phyloP scores from a whole-genome alignment of 37 sponge, comb jelly and placozoan genomes.

The Cliona cf. orientalis region DNA sequence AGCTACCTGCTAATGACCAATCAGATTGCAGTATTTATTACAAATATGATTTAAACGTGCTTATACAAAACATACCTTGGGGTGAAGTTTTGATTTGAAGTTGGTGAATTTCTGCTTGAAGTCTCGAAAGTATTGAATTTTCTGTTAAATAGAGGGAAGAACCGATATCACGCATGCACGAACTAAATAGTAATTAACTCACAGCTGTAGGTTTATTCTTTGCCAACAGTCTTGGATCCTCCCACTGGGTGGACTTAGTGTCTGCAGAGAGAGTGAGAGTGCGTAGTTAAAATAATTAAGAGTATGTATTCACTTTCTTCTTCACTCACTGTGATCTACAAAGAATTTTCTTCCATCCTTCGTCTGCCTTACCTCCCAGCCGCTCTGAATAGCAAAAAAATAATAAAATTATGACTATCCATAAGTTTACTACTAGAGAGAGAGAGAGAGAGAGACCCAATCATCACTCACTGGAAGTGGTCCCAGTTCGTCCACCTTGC shows the following conservation, averaged over 20 bases:
- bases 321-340: constrained; percentile 94
- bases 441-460: no score
- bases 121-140: constrained; percentile 76
- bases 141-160: constrained; percentile 29
- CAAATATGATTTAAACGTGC: no score
- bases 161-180: no score
- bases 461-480: constrained; percentile 31
- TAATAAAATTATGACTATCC: not conserved
- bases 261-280: no score
- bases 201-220: constrained; percentile 71
- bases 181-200: no score
- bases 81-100: constrained; percentile 78
- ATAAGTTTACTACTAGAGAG: not conserved
- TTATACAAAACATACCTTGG: no score
- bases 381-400: constrained; percentile 41
- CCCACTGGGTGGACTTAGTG: constrained; percentile 90
- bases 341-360: constrained; percentile 84
- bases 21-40: no score
- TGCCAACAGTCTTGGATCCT: constrained; percentile 76
- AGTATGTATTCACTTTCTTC: no score
- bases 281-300: no score
- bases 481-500: constrained; percentile 55
- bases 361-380: constrained; percentile 89
- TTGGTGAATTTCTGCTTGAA: constrained; percentile 87
- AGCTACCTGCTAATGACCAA: no score